These are phyloP conservation scores for Brachionus manjavacas DNA, from an alignment of 1,140 invertebrate species.

Conservation along the genomic window DNA sequence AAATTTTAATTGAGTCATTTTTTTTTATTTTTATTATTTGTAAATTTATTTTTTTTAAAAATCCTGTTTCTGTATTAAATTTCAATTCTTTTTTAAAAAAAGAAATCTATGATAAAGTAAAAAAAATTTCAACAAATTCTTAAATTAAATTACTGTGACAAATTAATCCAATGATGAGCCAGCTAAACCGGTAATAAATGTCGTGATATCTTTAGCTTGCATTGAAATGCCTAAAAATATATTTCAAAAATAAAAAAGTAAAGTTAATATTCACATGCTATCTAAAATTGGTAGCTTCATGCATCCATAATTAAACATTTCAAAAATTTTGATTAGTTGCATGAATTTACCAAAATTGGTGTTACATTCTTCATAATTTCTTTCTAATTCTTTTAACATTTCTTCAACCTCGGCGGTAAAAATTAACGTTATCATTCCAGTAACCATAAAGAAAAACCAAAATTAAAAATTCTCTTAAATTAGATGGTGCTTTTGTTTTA, in stretches of 20 bases:
- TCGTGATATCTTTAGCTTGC: not conserved
- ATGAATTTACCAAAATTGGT: not conserved
- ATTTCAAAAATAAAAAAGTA: not conserved
- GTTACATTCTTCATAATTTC: slow-evolving; percentile 7
- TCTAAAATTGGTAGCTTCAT: slow-evolving; percentile 8
- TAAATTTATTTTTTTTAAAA: not conserved
- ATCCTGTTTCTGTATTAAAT: not conserved
- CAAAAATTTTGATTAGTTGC: not conserved
- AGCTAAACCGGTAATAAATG: slow-evolving; percentile 19
- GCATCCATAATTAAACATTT: not conserved
- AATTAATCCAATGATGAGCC: slow-evolving; percentile 17
- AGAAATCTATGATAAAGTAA: not conserved
- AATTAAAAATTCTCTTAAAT: not conserved
- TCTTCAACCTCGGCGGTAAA: slow-evolving; percentile 5
- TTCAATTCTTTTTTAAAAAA: not conserved
- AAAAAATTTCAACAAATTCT: slow-evolving; percentile 18
- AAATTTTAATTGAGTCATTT: slow-evolving; percentile 14
- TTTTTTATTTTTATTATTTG: slow-evolving; percentile 3
- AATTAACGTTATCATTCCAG: not conserved
- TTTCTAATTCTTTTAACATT: slow-evolving; percentile 6
- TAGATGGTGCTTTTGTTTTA: not conserved
- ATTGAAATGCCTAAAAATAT: slow-evolving; percentile 24
- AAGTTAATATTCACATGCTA: not conserved
- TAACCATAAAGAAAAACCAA: not conserved
- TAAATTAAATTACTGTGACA: slow-evolving; percentile 14